phyloP scores from a whole-genome alignment of 2,888 invertebrate species.

The Macrophya annulata region DNA sequence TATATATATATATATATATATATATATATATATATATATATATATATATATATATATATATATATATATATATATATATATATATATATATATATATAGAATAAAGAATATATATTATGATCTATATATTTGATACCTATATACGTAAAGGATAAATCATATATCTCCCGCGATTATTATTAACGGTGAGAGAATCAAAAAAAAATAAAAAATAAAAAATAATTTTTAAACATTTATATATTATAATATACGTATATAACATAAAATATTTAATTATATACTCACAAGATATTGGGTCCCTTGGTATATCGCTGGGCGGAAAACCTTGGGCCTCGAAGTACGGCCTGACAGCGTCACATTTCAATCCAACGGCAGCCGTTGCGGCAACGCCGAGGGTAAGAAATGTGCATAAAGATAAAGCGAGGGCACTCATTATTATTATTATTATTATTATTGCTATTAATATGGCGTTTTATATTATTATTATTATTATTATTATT shows the following conservation, averaged over 20 bases:
- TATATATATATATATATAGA: no score
- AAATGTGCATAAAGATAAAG: slow-evolving; percentile 68
- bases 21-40: no score
- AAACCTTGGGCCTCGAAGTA: slow-evolving; percentile 81
- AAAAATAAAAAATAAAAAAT: no score
- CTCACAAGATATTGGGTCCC: slow-evolving; percentile 81
- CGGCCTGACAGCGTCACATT: slow-evolving; percentile 80
- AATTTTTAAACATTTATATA: no score
- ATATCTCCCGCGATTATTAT: no score
- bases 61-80: no score
- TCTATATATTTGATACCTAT: no score
- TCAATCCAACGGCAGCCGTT: slow-evolving; percentile 70
- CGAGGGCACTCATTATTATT: slow-evolving; percentile 67
- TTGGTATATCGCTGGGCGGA: slow-evolving; percentile 80
- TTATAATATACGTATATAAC: background rate
- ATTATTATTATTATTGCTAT: background rate
- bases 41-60: no score
- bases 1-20: no score
- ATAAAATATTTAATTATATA: slow-evolving; percentile 53
- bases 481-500: background rate
- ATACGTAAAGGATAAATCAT: no score
- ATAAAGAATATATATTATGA: no score
- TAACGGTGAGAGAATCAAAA: no score
- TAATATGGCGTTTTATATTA: background rate
- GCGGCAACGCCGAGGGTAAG: slow-evolving; percentile 69